phyloP scores from a whole-genome alignment of 1,140 invertebrate genomes.

The Lamellibrachia luymesi region DNA sequence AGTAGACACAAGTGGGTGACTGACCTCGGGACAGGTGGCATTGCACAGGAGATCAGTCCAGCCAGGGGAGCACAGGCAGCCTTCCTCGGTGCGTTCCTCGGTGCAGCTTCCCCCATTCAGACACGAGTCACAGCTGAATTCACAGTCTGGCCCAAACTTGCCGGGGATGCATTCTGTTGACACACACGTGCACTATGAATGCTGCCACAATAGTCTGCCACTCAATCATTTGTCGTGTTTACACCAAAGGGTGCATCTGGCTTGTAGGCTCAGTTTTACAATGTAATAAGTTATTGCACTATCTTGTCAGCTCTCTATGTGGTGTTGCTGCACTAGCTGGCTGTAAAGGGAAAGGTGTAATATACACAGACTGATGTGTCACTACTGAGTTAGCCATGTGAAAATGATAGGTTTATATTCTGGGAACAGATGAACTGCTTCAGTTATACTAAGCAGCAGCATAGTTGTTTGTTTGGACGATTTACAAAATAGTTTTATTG shows the following conservation, averaged over 20 bases:
- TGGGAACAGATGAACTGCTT: background rate
- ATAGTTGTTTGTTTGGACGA: background rate
- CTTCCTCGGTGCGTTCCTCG: conserved; percentile 33
- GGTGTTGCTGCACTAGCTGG: background rate
- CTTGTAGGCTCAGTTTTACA: background rate
- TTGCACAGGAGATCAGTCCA: conserved; percentile 52
- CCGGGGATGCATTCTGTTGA: conserved; percentile 31
- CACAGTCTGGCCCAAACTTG: conserved; percentile 52
- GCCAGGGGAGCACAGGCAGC: conserved; percentile 49
- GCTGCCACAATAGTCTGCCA: background rate
- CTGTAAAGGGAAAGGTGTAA: background rate
- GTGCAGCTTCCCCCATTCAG: conserved; percentile 51
- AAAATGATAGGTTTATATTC: background rate
- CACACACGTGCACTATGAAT: background rate
- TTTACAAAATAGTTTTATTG: background rate
- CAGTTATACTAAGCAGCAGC: background rate
- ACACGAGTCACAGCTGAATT: conserved; percentile 46
- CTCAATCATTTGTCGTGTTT: background rate
- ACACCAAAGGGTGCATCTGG: background rate
- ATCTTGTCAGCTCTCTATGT: background rate
- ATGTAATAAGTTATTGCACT: background rate
- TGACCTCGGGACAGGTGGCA: conserved; percentile 49
- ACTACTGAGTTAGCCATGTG: background rate
- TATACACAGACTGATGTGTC: background rate
- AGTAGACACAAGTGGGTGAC: background rate